Base-by-base conservation (phyloP, 2,888 invertebrate species). In the Drosophila vallismaia region DNA sequence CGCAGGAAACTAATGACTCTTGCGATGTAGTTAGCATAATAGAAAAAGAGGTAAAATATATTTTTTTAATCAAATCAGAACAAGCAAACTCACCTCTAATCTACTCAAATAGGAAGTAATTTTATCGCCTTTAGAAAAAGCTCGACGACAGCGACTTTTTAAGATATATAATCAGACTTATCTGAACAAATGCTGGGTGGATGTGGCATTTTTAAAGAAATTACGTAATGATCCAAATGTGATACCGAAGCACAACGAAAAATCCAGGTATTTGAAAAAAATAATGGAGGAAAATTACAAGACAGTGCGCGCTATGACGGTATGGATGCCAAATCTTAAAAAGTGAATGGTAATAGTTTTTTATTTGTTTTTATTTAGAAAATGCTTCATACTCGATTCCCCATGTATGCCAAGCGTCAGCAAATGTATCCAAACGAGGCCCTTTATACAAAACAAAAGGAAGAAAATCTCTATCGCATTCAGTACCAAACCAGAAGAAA, bases 381-480 rank as follows among this genome's bases (percentile, higher is more conserved):
- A 91, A 91, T 91, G 91, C 45, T 91, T 3, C 88, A 91, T 55
- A 81, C 89, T 0, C 88, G 91, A 6, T 78, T 79, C 69, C 91
- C 91, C 0, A 66, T 90, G 44, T 91, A 91, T 59, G 84, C 81
- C 3, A 72, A 83, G 40, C 66, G 82, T 10, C 31, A 66, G 29
- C 72, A 77, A 14, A 85, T 77, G 33, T 82, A 75, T 68, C 80
- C 86, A 0, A 80, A 79, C 54, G 71, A 74, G 53, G 69, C 71
- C 3, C 42, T 88, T 1, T 68, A 75, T 42, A 45, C 55, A 1
- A 67, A 72, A 31, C 68, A 84, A 26, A 79, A 77, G 3, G 76
- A 88, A 42, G 77, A 81, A 0, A 88, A 87, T 58, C 66, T 91
- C 1, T 89, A 71, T 57, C 86, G 88, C n/a, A 72, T 90, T 6